phyloP scores from a whole-genome alignment of 2,888 invertebrate species.

The Phymatocera aterrima region DNA sequence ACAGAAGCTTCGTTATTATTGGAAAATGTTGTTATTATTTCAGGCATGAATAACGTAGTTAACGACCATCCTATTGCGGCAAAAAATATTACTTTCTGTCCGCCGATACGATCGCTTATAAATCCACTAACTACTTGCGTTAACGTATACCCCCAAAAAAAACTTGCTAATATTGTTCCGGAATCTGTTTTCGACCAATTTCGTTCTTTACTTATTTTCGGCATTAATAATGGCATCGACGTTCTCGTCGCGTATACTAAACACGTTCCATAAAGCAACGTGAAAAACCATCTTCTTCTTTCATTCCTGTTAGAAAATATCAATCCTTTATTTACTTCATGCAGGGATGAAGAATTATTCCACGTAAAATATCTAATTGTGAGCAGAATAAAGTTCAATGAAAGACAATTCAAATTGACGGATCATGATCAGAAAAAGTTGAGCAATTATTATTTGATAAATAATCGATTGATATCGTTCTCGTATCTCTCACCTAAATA shows the following conservation, averaged over 20 bases:
- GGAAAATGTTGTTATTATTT: slow-evolving; percentile 75
- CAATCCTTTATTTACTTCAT: neutral
- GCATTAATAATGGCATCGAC: slow-evolving; percentile 81
- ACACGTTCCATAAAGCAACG: slow-evolving; percentile 80
- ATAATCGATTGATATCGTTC: neutral
- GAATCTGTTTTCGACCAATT: slow-evolving; percentile 83
- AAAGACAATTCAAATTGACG: too few species aligned
- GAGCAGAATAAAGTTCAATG: too few species aligned
- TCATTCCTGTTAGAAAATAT: slow-evolving; percentile 73
- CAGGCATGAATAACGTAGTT: slow-evolving; percentile 78
- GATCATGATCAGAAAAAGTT: too few species aligned
- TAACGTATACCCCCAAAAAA: slow-evolving; percentile 86
- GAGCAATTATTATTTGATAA: neutral
- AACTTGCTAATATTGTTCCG: slow-evolving; percentile 83
- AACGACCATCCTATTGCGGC: slow-evolving; percentile 80
- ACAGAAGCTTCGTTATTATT: slow-evolving; percentile 75
- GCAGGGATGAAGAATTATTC: too few species aligned
- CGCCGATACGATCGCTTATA: slow-evolving; percentile 80
- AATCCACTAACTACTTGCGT: slow-evolving; percentile 80
- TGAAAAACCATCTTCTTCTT: slow-evolving; percentile 78
- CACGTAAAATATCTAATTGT: too few species aligned
- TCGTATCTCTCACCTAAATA: too few species aligned
- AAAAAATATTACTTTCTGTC: slow-evolving; percentile 80
- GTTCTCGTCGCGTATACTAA: slow-evolving; percentile 82
- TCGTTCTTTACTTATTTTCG: slow-evolving; percentile 80